Percentiles rank a stretch among this genome's conserved stretches.
Conservation (phyloP, 2,113 vertebrate species). For the Megaptera novaeangliae region DNA sequence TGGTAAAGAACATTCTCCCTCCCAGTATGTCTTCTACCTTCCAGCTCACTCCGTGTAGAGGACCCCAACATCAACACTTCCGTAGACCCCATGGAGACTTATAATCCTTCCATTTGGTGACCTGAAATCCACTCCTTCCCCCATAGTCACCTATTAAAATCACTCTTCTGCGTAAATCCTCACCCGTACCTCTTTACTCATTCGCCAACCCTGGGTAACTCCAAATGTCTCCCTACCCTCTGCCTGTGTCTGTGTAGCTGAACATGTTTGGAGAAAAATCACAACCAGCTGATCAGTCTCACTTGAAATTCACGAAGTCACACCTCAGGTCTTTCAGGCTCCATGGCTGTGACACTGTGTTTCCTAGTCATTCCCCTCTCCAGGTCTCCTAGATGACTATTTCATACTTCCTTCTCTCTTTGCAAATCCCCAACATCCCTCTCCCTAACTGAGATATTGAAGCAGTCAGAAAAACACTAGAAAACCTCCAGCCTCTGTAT, state of each 20-base stretch:
- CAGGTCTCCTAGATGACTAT: neutral
- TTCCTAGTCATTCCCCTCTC: neutral
- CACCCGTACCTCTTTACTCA: neutral
- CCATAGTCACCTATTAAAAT: neutral
- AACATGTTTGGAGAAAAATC: neutral
- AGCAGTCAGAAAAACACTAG: neutral
- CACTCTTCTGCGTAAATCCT: neutral
- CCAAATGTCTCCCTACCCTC: neutral
- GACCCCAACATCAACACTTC: neutral
- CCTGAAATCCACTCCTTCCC: neutral
- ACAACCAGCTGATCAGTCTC: neutral
- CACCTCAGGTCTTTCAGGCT: neutral
- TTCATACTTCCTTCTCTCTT: neutral
- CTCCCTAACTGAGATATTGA: neutral
- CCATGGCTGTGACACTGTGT: neutral
- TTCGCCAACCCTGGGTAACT: neutral
- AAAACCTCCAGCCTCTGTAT: neutral
- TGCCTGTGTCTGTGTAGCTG: neutral
- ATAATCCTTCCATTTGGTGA: neutral
- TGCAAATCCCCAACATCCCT: neutral
- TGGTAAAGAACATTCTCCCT: neutral
- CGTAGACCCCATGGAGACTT: neutral
- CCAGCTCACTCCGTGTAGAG: neutral
- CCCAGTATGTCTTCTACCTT: neutral
- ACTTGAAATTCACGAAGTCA: neutral